Evolutionary conservation across 2,797 vertebrate species (phyloP).

Genomic region (Sitta carolinensis): DNA sequence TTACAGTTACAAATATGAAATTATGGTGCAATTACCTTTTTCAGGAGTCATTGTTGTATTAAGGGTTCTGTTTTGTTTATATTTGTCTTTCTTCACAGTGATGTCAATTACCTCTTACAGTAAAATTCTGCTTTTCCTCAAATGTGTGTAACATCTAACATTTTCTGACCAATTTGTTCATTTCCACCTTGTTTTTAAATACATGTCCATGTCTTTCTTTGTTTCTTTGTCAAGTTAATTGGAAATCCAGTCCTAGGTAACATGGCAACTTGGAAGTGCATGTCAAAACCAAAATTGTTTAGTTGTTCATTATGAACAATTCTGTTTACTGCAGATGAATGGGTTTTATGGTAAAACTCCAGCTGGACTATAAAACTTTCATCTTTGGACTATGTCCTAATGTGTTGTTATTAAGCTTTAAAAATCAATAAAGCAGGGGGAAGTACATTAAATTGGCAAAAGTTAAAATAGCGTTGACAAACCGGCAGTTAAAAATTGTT

Average conservation of each 20-base stretch:
- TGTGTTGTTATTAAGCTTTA: neutral
- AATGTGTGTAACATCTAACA: neutral
- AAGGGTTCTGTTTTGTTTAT: neutral
- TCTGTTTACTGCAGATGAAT: neutral
- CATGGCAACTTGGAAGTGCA: neutral
- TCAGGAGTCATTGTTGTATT: neutral
- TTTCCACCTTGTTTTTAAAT: neutral
- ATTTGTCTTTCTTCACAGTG: neutral
- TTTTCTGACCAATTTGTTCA: neutral
- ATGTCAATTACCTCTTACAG: neutral
- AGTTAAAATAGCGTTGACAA: neutral
- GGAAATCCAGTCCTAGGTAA: neutral
- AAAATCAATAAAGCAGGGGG: neutral
- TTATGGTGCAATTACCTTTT: neutral
- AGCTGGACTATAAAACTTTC: neutral
- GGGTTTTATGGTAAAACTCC: neutral
- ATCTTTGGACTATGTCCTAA: neutral
- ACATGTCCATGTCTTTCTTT: neutral
- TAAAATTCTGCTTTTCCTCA: neutral
- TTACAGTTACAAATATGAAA: constrained; percentile 6
- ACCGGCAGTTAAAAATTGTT: neutral
- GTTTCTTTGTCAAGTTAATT: neutral
- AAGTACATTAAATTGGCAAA: neutral
- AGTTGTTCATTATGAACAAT: neutral
- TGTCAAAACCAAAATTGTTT: neutral